These are phyloP conservation scores for Mamestra brassicae DNA, from an alignment of 2,888 invertebrate genomes.

Conservation along the genomic window DNA sequence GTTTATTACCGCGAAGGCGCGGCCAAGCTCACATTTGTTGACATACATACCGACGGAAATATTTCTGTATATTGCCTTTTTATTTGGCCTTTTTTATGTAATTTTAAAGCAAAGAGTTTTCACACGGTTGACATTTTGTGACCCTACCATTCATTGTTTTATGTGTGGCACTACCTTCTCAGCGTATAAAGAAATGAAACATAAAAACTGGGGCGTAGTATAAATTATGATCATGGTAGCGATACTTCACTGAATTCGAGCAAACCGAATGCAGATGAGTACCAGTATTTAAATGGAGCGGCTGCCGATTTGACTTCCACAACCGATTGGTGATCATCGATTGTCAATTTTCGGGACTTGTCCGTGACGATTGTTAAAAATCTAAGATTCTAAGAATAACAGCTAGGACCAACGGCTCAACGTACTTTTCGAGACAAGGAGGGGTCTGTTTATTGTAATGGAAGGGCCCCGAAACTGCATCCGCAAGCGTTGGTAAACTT, in stretches of 20 bases:
- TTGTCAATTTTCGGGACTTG: too few relatives aligned
- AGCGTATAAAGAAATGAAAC: neutral
- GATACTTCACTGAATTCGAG: neutral
- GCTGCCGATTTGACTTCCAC: too few relatives aligned
- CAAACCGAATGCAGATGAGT: too few relatives aligned
- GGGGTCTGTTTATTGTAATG: too few relatives aligned
- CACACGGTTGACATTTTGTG: conserved; percentile 20
- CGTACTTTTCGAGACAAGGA: too few relatives aligned
- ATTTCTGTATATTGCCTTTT: conserved; percentile 14
- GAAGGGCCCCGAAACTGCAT: too few relatives aligned
- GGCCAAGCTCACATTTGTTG: conserved; percentile 37
- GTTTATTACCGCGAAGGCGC: conserved; percentile 33
- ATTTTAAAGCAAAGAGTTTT: conserved; percentile 9
- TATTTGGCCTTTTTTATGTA: neutral
- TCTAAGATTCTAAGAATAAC: too few relatives aligned
- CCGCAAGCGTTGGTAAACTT: too few relatives aligned
- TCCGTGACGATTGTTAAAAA: too few relatives aligned
- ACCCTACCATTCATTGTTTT: neutral
- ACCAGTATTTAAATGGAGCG: too few relatives aligned
- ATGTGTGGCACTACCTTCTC: neutral
- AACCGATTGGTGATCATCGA: too few relatives aligned
- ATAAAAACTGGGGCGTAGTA: neutral
- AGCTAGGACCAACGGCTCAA: too few relatives aligned
- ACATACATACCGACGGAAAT: conserved; percentile 41
- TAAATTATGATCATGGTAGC: neutral